Conservation (phyloP, 1,140 invertebrate genomes). For the Camponotus vicinus region DNA sequence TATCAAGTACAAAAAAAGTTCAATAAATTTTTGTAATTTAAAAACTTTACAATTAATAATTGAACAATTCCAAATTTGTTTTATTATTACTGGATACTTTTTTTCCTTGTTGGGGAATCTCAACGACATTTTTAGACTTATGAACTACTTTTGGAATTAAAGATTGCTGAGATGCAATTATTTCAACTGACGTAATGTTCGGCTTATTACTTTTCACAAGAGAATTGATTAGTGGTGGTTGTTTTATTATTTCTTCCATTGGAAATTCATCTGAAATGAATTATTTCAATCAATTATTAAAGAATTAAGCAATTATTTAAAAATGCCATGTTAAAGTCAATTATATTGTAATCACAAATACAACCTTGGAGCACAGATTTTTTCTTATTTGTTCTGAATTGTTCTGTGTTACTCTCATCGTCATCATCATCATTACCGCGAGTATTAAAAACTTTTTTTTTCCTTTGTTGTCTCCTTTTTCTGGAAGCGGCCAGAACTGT, state of each 20-base stretch:
- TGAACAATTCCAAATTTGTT: no score
- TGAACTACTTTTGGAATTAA: neutral
- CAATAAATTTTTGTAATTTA: no score
- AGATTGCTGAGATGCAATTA: neutral
- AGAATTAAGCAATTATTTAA: conserved; percentile 9
- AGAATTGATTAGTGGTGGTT: neutral
- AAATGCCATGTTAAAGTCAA: neutral
- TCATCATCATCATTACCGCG: neutral
- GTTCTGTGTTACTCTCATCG: neutral
- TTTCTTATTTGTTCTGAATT: neutral
- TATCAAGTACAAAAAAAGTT: no score
- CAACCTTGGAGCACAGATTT: neutral
- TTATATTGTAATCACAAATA: conserved; percentile 2
- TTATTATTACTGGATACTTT: no score
- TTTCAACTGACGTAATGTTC: neutral
- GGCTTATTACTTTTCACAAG: neutral
- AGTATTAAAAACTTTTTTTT: neutral
- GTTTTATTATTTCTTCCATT: neutral
- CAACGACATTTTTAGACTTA: neutral
- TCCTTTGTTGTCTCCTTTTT: neutral
- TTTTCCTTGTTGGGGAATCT: no score
- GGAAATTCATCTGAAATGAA: neutral
- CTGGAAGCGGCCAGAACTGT: neutral
- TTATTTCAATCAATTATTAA: neutral
- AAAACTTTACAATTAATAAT: no score